Evolutionary conservation across 2,113 vertebrate species (phyloP), one percentile per base, ranked within the genome.

Genomic region (Spermophilus dauricus): DNA sequence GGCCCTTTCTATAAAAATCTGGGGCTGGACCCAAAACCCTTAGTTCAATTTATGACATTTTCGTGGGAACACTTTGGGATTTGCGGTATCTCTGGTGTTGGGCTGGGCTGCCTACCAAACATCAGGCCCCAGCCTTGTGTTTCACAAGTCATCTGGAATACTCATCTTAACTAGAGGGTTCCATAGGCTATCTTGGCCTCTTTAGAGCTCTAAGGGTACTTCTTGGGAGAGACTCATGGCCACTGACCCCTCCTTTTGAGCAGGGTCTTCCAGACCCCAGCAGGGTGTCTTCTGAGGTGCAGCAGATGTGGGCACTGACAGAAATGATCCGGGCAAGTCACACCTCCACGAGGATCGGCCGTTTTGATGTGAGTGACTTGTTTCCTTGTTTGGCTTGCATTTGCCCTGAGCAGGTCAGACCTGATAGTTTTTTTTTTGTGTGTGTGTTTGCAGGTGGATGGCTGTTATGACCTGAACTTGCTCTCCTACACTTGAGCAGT

Each of bases 261-360:
- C 98, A 99, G 99, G 99, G 99, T 61, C 99, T 99, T 82, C 99
- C 99, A 0, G 99, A 99, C 96, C 99, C 99, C 0, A 98, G 99
- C 97, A 99, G 98, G 1, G 99, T 99, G 1, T 99, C 99, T 0
- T 99, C 99, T 0, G 99, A 99, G 88, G 99, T 99, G n/a, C 99
- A 99, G 98, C 99, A 99, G 97, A 99, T 99, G 99, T 99, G 99
- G 99, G 99, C 99, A 42, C 98, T 99, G 97, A 99, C 99, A 0
- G 99, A 99, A 97, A 99, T 99, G 98, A 99, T 99, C 99, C 99
- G 99, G 95, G 99, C 99, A 97, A 99, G 98, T 98, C 99, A 99
- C 96, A 99, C 99, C 5, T 98, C 99, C 0, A 98, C 99, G 13
- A 99, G 99, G 83, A 99, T 99, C 0, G 99, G 99, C 80, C 99